A percentile compares a stretch with the other conserved stretches of the same genome.
phyloP scores from a whole-genome alignment of 2,113 vertebrate genomes.

The Labrus mixtus region DNA sequence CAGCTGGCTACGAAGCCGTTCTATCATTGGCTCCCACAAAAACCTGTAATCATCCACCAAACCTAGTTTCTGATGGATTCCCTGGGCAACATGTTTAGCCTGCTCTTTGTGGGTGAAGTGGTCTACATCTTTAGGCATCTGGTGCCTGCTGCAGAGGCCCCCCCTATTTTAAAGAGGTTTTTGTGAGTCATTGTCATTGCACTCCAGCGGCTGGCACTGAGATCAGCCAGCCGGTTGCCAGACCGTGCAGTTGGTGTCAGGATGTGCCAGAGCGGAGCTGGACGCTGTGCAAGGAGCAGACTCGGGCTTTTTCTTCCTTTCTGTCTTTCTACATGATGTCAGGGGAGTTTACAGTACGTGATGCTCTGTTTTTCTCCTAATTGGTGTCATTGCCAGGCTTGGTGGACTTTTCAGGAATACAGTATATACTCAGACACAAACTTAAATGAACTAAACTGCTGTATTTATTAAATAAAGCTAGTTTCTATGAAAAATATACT shows the following conservation, averaged over 20 bases:
- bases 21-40: slow-evolving; percentile 33
- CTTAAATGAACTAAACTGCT: neutral
- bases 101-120: slow-evolving; percentile 47
- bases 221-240: slow-evolving; percentile 33
- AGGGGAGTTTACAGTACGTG: neutral
- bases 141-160: neutral
- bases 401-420: neutral
- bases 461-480: neutral
- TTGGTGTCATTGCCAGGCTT: neutral
- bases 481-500: too few relatives aligned
- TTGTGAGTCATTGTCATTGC: slow-evolving; percentile 28
- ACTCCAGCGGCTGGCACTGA: slow-evolving; percentile 45
- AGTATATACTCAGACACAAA: neutral
- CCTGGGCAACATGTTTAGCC: slow-evolving; percentile 42
- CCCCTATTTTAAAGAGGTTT: slow-evolving; percentile 8
- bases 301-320: neutral
- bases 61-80: slow-evolving; percentile 39
- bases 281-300: slow-evolving; percentile 13
- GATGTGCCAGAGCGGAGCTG: slow-evolving; percentile 29
- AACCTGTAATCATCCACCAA: slow-evolving; percentile 44
- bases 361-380: slow-evolving; percentile 16
- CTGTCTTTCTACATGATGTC: slow-evolving; percentile 17
- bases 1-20: slow-evolving; percentile 57
- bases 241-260: slow-evolving; percentile 36
- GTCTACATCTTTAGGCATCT: slow-evolving; percentile 28